phyloP scores from a whole-genome alignment of 1,140 invertebrate genomes.

The Euwallacea fornicatus region DNA sequence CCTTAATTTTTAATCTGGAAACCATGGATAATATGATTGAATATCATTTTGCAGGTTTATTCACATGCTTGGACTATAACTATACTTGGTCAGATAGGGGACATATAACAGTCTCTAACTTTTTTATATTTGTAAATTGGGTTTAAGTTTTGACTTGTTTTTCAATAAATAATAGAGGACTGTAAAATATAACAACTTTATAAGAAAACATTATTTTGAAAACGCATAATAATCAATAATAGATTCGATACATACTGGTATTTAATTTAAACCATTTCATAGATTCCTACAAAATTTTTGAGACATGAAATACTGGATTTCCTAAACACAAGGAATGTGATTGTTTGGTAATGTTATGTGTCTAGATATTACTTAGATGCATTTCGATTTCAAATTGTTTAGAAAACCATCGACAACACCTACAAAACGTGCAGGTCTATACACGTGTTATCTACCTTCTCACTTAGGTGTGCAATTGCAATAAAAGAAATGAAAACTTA shows the following conservation, averaged over 20 bases:
- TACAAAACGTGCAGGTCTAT: background rate
- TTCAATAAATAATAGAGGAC: no score
- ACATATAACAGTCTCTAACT: no score
- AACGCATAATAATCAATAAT: no score
- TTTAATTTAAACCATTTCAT: no score
- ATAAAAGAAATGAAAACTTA: conserved; percentile 1
- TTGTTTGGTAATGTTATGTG: background rate
- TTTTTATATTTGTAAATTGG: no score
- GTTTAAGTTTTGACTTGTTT: no score
- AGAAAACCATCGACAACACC: background rate
- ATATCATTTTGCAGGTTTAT: background rate
- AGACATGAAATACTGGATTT: background rate
- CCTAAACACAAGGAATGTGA: background rate
- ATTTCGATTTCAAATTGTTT: background rate
- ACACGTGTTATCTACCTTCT: no score
- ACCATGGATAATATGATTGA: background rate
- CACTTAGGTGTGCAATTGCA: background rate
- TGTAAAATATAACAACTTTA: no score
- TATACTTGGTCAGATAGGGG: no score
- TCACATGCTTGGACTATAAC: background rate
- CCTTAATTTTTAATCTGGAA: conserved; percentile 48
- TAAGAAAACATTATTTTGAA: no score
- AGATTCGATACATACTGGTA: no score
- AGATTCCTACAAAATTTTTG: no score
- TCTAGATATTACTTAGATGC: background rate